Percentiles rank a stretch among this genome's conserved stretches.
Conservation (phyloP, 2,797 vertebrate species). For the Gambelia wislizenii region DNA sequence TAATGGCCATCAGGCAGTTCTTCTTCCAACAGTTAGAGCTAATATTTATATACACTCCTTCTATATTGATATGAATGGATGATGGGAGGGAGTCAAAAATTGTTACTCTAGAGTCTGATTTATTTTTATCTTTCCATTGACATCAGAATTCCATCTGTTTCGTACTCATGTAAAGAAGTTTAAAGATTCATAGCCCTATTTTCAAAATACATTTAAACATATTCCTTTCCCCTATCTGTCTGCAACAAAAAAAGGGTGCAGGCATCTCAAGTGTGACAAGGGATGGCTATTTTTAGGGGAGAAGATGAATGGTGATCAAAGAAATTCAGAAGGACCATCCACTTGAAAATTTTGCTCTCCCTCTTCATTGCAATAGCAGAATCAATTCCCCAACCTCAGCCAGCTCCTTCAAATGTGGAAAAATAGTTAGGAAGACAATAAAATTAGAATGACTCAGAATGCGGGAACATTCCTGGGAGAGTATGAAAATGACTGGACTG, state of each 20-base stretch:
- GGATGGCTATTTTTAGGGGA: constrained; percentile 33
- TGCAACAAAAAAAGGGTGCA: neutral
- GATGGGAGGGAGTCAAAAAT: constrained; percentile 28
- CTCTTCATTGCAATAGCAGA: neutral
- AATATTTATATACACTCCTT: constrained; percentile 25
- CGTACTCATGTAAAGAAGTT: constrained; percentile 59
- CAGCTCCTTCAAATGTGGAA: neutral
- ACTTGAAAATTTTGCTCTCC: neutral
- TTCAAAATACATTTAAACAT: constrained; percentile 58
- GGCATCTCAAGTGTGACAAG: neutral
- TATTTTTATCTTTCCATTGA: constrained; percentile 70
- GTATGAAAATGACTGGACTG: accelerated
- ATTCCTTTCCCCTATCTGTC: constrained; percentile 27
- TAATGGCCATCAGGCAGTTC: neutral
- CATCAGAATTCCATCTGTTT: constrained; percentile 67
- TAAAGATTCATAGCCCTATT: constrained; percentile 63
- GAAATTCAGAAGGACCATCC: neutral
- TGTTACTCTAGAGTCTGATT: constrained; percentile 35
- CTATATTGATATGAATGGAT: neutral
- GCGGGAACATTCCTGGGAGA: neutral
- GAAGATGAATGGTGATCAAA: neutral
- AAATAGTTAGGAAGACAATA: neutral
- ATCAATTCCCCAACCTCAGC: neutral
- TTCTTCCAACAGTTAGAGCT: neutral
- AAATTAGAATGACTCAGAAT: neutral